These are phyloP conservation scores for Phalacrocorax carbo DNA, from an alignment of 2,113 vertebrate genomes.

Conservation along the genomic window DNA sequence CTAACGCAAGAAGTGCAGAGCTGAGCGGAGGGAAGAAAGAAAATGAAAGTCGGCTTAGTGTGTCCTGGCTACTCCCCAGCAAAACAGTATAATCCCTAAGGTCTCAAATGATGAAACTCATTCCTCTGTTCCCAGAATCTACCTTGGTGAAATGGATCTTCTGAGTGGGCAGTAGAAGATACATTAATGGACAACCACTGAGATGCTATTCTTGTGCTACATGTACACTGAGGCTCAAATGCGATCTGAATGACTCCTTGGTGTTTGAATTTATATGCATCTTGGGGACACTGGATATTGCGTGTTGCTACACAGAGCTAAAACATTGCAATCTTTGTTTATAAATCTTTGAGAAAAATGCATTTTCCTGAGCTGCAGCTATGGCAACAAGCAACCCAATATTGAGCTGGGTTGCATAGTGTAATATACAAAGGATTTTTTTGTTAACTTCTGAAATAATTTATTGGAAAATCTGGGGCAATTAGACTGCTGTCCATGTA, in stretches of 20 bases:
- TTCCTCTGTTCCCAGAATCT: not conserved
- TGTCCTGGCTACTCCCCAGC: not conserved
- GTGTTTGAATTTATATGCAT: constrained; percentile 57
- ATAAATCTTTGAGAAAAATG: constrained; percentile 70
- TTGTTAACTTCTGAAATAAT: not conserved
- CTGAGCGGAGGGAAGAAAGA: not conserved
- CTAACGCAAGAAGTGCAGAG: not conserved
- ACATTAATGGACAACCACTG: not conserved
- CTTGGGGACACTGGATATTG: constrained; percentile 40
- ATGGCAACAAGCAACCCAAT: constrained; percentile 61
- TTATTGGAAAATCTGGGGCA: not conserved
- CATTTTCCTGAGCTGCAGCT: constrained; percentile 67
- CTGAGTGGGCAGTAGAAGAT: not conserved
- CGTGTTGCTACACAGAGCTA: constrained; percentile 61
- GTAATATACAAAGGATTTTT: not conserved
- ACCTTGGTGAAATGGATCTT: constrained; percentile 13
- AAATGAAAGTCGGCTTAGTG: not conserved
- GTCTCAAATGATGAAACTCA: not conserved
- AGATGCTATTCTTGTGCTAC: constrained; percentile 17
- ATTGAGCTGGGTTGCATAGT: not conserved
- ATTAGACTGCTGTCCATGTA: not conserved
- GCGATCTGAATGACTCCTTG: constrained; percentile 28
- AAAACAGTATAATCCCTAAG: not conserved
- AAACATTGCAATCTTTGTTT: constrained; percentile 58
- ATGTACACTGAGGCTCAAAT: constrained; percentile 3